Evolutionary conservation across 2,113 vertebrate genomes (phyloP), one percentile per base, ranked within the genome.

Genomic region (Calonectris borealis): DNA sequence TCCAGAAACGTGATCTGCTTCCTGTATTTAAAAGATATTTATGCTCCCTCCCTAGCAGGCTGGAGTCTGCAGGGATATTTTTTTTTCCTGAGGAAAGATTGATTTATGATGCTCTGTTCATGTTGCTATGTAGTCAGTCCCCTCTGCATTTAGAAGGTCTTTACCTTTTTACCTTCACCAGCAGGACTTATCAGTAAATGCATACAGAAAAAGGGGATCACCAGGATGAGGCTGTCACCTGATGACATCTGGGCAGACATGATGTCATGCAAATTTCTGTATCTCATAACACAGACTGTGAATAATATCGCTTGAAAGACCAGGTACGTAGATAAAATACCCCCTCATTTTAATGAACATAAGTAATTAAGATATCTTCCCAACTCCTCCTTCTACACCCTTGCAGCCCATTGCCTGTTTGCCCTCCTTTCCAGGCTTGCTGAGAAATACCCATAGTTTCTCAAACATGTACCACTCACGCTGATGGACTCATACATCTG

Each of bases 1-100:
- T 83, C 58, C 78, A 96, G 89, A 85, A 95, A 92, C 0, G 0
- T 40, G 52, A 93, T 83, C 78, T 58, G 26, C 62, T 97, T 91
- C 94, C 93, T 89, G 86, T 84, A 84, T 79, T 91, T 90, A 77
- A 76, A 95, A 88, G 38, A 58, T 70, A 95, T 93, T 94, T 94
- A 87, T 77, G 73, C 24, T 96, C 34, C 34, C 40, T 76, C 52
- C 55, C 7, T 54, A 76, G 83, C 65, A 86, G 52, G 49, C 57
- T 82, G 52, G 48, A 88, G 66, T 84, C 77, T 42, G 29, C 58
- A 85, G 66, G 46, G 83, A 61, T 34, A 2, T 40, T 51, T 65
- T 68, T 57, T 94, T 92, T 90, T 82, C 73, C 81, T 40, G 16
- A 78, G 69, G 72, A 95, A 94, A 94, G 77, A 75, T 16, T 94